phyloP scores from a whole-genome alignment of 2,888 invertebrate species.

The Eristalis tenax region DNA sequence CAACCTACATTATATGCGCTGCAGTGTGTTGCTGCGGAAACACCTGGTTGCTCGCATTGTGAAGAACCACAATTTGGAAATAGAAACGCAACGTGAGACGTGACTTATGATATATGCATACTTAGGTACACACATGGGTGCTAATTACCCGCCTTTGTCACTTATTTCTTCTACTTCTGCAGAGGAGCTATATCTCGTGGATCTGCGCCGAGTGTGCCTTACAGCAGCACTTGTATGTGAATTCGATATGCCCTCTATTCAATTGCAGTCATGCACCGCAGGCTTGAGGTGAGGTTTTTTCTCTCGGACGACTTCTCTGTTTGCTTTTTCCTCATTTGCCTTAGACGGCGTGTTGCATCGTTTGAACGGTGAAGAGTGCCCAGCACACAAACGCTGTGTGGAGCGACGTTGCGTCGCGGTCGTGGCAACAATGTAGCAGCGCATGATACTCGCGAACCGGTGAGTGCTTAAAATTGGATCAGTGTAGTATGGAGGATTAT shows the following conservation, averaged over 20 bases:
- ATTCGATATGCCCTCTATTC: constrained; percentile 31
- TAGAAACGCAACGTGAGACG: constrained; percentile 52
- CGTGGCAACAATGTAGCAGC: neutral
- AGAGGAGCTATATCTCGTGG: constrained; percentile 59
- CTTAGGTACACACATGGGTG: neutral
- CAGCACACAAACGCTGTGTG: neutral
- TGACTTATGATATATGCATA: neutral
- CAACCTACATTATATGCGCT: constrained; percentile 9
- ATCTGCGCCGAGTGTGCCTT: constrained; percentile 43
- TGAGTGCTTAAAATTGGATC: constrained; percentile 11
- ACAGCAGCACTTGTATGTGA: constrained; percentile 34
- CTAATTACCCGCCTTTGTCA: constrained; percentile 63
- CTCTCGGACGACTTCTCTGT: neutral
- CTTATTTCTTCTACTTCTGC: constrained; percentile 15
- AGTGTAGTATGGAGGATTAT: constrained; percentile 9
- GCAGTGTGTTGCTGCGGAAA: constrained; percentile 14
- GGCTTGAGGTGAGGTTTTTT: constrained; percentile 46
- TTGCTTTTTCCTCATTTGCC: neutral
- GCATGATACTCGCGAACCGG: neutral
- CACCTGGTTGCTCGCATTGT: constrained; percentile 3
- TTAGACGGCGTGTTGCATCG: constrained; percentile 39
- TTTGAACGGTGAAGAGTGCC: constrained; percentile 1
- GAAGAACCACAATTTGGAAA: constrained; percentile 27
- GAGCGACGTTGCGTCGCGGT: no score
- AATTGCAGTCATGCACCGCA: constrained; percentile 64